phyloP scores from a whole-genome alignment of 2,888 invertebrate species.

The Eucera pruinosa region DNA sequence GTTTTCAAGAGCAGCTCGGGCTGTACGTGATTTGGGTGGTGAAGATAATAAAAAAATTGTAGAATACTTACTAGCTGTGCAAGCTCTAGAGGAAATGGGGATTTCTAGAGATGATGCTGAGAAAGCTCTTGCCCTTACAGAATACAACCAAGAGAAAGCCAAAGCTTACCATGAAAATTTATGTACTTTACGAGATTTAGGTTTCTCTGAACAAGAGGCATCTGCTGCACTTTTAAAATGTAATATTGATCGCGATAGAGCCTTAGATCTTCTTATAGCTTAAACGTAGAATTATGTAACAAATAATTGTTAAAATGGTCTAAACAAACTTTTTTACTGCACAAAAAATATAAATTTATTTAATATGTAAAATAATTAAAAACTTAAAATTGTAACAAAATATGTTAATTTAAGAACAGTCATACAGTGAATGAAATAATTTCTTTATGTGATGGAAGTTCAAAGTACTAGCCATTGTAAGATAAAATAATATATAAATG shows the following conservation, averaged over 20 bases:
- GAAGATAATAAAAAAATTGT: constrained; percentile 95
- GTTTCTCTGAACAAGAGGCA: constrained; percentile 91
- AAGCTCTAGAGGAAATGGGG: constrained; percentile 85
- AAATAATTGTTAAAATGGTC: constrained; percentile 24
- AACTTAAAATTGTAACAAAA: neutral
- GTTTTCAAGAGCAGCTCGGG: constrained; percentile 91
- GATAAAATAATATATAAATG: constrained; percentile 23
- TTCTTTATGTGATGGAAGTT: constrained; percentile 1
- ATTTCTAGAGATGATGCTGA: constrained; percentile 84
- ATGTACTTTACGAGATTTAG: constrained; percentile 92
- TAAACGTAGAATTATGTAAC: constrained; percentile 31
- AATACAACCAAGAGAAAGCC: constrained; percentile 84
- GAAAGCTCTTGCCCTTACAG: constrained; percentile 84
- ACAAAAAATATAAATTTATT: constrained; percentile 17
- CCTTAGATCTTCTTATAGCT: constrained; percentile 91
- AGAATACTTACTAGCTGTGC: constrained; percentile 91
- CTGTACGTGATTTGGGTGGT: constrained; percentile 90
- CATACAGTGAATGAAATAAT: constrained; percentile 18
- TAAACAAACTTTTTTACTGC: constrained; percentile 30
- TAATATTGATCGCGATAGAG: constrained; percentile 93
- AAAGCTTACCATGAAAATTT: constrained; percentile 85
- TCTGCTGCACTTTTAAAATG: constrained; percentile 90
- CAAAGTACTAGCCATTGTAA: constrained; percentile 17
- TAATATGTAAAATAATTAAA: constrained; percentile 30
- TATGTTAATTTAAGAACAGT: constrained; percentile 15